Base-by-base conservation (phyloP, 2,113 vertebrate genomes). In the Nanorana parkeri region DNA sequence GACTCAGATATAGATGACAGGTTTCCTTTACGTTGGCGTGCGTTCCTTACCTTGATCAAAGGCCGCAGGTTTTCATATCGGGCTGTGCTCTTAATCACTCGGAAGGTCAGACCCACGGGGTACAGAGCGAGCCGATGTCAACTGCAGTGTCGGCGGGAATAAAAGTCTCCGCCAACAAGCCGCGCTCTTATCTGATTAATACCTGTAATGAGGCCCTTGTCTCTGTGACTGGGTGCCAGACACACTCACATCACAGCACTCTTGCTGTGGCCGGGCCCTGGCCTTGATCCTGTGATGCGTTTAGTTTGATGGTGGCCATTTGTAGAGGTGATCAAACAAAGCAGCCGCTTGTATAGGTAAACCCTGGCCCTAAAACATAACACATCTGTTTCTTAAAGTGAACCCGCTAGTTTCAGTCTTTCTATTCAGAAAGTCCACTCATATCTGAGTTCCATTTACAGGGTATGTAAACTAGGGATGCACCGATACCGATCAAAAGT, bases 161-260 rank as follows among this genome's bases (percentile, higher is more conserved):
- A 28, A 64, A 58, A 23, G 36, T 55, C 21, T 17, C 56, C 55
- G 15, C 21, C 58, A 0, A 10, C 54, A 1, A n/a, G 28, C 20
- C n/a, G n/a, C 58, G 17, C 60, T 32, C 32, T 81, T 73, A 73
- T 65, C 68, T 80, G 78, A 80, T 64, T 80, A 64, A 80, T 80
- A 63, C 19, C 32, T 21, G 41, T 63, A 28, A 28, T 74, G 32
- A 58, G 58, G 21, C 55, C 54, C 5, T 5, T n/a, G 24, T n/a
- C 16, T 20, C 8, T 3, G 28, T n/a, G 19, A 41, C 56, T 63
- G 58, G 32, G 16, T 21, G 32, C 36, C 13, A 23, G 32, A 21
- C 13, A 41, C 54, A 29, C 51, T 73, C 55, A 56, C 15, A 56
- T n/a, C 72, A 15, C 11, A 3, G 63, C 51, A 10, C 56, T 58